phyloP scores from a whole-genome alignment of 2,113 vertebrate genomes.

The Phaetusa simplex region DNA sequence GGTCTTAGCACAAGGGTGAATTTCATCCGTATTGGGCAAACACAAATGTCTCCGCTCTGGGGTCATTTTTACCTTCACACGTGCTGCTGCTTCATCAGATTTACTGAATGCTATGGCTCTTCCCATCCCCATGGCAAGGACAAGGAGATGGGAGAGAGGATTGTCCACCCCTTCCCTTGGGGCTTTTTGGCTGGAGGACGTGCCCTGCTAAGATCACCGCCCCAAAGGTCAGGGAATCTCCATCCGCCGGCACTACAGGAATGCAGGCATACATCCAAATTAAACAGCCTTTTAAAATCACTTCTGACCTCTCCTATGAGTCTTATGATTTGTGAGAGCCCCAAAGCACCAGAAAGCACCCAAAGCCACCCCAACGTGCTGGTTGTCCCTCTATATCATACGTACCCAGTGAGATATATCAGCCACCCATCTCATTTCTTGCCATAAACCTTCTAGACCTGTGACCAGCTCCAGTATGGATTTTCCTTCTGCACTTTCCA shows the following conservation, averaged over 20 bases:
- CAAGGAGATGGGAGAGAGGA: not conserved
- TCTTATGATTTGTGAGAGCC: not conserved
- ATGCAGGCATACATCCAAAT: not conserved
- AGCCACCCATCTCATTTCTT: not conserved
- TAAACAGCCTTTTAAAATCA: not conserved
- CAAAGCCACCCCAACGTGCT: not conserved
- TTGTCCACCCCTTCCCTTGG: not conserved
- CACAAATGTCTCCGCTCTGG: not conserved
- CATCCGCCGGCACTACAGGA: not conserved
- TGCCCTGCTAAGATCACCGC: not conserved
- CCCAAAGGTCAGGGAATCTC: not conserved
- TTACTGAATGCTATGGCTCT: not conserved
- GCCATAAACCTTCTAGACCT: not conserved
- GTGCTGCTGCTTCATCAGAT: not conserved
- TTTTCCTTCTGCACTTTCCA: not conserved
- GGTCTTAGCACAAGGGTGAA: not conserved
- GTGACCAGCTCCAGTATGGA: accelerated
- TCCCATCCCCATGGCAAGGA: not conserved
- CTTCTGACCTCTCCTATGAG: not conserved
- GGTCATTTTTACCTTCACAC: not conserved
- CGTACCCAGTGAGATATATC: accelerated
- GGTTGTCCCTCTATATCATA: not conserved
- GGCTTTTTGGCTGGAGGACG: too few relatives aligned
- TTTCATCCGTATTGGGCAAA: not conserved
- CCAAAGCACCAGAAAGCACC: not conserved